Conservation (phyloP, 2,113 vertebrate species). For the Apodemus speciosus region DNA sequence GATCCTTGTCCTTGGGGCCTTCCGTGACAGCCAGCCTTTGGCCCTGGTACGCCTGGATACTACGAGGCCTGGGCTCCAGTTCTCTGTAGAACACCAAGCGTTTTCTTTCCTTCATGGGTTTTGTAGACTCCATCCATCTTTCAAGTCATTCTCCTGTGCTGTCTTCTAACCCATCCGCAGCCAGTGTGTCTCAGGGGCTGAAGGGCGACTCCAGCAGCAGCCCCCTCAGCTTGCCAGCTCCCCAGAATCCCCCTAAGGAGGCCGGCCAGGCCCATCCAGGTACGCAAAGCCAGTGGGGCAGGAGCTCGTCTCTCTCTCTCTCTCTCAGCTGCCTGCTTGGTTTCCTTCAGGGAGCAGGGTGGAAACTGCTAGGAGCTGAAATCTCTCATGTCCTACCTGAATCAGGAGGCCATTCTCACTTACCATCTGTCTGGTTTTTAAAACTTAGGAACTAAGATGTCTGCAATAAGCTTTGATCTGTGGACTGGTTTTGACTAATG, state of each 20-base stretch:
- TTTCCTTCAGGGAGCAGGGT: not conserved
- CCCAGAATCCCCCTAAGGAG: slow-evolving; percentile 78
- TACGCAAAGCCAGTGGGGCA: slow-evolving; percentile 14
- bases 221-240: slow-evolving; percentile 84
- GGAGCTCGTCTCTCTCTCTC: not conserved
- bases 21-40: not conserved
- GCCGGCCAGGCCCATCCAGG: slow-evolving; percentile 74
- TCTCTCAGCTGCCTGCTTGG: not conserved
- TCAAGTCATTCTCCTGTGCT: slow-evolving; percentile 71
- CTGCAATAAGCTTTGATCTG: not conserved
- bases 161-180: slow-evolving; percentile 82
- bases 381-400: not conserved
- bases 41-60: not conserved
- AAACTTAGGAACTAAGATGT: not conserved
- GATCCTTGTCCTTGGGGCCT: not conserved
- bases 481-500: not conserved
- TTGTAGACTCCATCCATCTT: slow-evolving; percentile 82
- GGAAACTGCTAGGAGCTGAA: not conserved
- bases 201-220: slow-evolving; percentile 79
- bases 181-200: slow-evolving; percentile 81
- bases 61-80: slow-evolving; percentile 16
- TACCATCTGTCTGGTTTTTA: not conserved
- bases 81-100: slow-evolving; percentile 26
- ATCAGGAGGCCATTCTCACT: not conserved
- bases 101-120: slow-evolving; percentile 66